phyloP scores from a whole-genome alignment of 2,113 vertebrate genomes.

The Eudyptes chrysolophus region DNA sequence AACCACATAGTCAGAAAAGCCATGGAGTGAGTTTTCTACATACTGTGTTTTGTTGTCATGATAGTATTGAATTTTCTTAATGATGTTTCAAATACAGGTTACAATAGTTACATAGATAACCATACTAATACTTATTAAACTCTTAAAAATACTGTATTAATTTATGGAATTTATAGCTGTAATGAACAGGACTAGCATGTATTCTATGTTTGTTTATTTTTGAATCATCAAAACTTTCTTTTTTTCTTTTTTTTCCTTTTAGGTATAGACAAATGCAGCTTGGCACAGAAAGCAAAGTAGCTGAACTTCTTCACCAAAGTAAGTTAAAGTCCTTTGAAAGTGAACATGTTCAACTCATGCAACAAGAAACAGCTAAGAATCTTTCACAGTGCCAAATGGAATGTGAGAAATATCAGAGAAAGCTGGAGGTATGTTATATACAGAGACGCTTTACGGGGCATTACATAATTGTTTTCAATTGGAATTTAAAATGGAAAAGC shows the following conservation, averaged over 20 bases:
- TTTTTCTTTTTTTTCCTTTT: not conserved
- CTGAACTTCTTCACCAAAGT: slow-evolving; percentile 90
- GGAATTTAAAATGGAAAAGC: not conserved
- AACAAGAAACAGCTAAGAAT: slow-evolving; percentile 89
- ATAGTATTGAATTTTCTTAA: not conserved
- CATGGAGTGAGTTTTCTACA: not conserved
- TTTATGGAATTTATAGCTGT: not conserved
- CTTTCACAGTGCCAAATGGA: slow-evolving; percentile 93
- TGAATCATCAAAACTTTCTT: not conserved
- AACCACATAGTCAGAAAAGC: not conserved
- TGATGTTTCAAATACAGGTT: not conserved
- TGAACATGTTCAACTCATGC: slow-evolving; percentile 88
- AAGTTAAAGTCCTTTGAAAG: slow-evolving; percentile 93
- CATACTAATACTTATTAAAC: not conserved
- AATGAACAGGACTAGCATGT: not conserved
- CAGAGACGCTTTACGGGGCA: not conserved
- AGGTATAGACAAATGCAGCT: slow-evolving; percentile 92
- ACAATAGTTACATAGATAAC: not conserved
- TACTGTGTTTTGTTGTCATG: not conserved
- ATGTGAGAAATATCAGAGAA: slow-evolving; percentile 97
- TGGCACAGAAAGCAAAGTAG: slow-evolving; percentile 85
- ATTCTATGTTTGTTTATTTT: not conserved
- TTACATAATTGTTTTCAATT: not conserved
- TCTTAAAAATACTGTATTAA: not conserved
- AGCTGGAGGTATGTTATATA: slow-evolving; percentile 86